Base-by-base conservation (phyloP, 1,140 invertebrate genomes). In the Pseudomyrmex pallidus region DNA sequence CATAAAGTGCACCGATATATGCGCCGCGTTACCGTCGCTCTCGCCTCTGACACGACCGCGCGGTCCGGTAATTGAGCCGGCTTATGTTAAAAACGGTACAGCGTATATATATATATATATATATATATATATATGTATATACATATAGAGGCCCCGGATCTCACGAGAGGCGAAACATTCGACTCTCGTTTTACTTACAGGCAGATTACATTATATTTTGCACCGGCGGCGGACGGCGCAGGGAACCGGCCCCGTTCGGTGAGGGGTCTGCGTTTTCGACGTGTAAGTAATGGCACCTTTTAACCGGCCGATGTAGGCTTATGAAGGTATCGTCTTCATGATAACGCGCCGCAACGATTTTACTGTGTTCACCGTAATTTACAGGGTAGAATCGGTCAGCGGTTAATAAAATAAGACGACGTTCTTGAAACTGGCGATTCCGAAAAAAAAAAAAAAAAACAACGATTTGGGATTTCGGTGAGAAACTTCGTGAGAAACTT, bases 181-280 rank as follows among this genome's bases (percentile, higher is more conserved):
- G 66, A 61, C 64, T 80, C 35, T 35, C 35, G 35, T 35, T 35
- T 35, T 80, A 61, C 66, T 80, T 80, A 80, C 76, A 50, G 76
- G 66, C 66, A 80, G 76, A 80, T 80, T 80, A 80, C 76, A 78
- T 70, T 72, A 80, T 80, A 80, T 72, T 80, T 80, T 61, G 76
- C 54, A 50, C 44, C 52, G 64, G 17, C 66, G 64, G 13, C 66
- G 54, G 54, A 59, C 54, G 17, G 66, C 20, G 66, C 15, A 67
- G 15, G 64, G 63, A 78, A 12, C 17, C 15, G 7, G 15, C 20
- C 35, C 35, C 50, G 35, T 48, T 68, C 64, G 35, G 64, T 48
- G 17, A 78, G 66, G 35, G 3, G 15, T 70, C 52, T 52, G 25
- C n/a, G 46, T 35, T 70, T 54, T 15, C 44, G 35, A 72, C 54